These are phyloP conservation scores for Oscheius sp. DNA, from an alignment of 2,888 invertebrate genomes.

Conservation along the genomic window DNA sequence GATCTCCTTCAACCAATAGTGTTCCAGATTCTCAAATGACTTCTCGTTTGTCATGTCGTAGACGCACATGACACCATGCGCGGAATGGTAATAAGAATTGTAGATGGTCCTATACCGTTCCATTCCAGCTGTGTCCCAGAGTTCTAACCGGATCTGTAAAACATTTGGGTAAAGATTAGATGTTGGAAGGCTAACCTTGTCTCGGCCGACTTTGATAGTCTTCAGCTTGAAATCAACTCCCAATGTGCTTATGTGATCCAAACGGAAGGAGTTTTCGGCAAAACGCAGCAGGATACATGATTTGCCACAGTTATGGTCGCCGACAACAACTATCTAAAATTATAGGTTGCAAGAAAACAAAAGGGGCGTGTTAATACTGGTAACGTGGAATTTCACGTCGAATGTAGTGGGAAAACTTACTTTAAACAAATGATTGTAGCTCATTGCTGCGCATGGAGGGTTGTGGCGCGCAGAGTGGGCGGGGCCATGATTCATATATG, in stretches of 20 bases:
- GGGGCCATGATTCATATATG: constrained; percentile 38
- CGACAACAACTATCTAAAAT: constrained; percentile 64
- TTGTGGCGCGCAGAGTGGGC: constrained; percentile 37
- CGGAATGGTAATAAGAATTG: constrained; percentile 74
- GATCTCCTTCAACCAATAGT: constrained; percentile 73
- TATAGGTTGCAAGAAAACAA: background rate
- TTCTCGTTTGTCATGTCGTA: constrained; percentile 73
- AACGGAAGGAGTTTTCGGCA: constrained; percentile 71
- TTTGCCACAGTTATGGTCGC: constrained; percentile 74
- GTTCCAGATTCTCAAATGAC: constrained; percentile 71
- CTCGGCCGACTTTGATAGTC: constrained; percentile 73
- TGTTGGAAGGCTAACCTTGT: constrained; percentile 52
- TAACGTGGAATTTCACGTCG: background rate
- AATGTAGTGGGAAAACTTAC: constrained; percentile 40
- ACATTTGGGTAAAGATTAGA: constrained; percentile 17
- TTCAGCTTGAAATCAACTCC: constrained; percentile 74
- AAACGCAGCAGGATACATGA: constrained; percentile 73
- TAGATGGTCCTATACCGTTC: constrained; percentile 73
- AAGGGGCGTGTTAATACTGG: background rate
- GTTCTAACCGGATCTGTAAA: constrained; percentile 63
- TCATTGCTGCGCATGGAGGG: constrained; percentile 58
- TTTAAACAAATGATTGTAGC: constrained; percentile 74
- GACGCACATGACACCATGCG: constrained; percentile 74
- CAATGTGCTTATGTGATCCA: constrained; percentile 71
- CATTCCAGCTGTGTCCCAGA: constrained; percentile 73